Evolutionary conservation across 2,797 vertebrate genomes (phyloP).

Genomic region (Dromococcyx pavoninus): DNA sequence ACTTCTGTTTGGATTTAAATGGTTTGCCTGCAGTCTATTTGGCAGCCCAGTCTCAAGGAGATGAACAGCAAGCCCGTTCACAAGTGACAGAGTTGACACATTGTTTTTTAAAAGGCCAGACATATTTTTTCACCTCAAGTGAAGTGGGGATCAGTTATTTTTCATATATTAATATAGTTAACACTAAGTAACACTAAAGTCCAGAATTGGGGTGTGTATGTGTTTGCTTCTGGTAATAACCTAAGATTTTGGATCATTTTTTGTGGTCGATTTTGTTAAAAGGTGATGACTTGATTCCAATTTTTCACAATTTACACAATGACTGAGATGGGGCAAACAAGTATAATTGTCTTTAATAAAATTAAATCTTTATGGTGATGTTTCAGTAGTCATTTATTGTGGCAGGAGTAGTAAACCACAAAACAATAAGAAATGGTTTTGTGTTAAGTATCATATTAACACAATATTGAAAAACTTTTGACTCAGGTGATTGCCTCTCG

Average conservation of each 20-base stretch:
- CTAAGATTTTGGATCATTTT: neutral
- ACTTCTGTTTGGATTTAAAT: neutral
- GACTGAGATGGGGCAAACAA: neutral
- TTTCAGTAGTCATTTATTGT: neutral
- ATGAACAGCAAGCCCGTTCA: neutral
- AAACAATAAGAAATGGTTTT: neutral
- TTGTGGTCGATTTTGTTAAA: neutral
- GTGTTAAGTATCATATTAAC: neutral
- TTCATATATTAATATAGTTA: neutral
- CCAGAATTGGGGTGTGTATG: accelerated
- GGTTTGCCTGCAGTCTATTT: neutral
- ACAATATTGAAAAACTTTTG: neutral
- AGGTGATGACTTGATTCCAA: neutral
- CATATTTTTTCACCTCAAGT: neutral
- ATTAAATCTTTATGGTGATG: neutral
- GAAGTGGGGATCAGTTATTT: neutral
- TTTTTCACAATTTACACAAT: neutral
- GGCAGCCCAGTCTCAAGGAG: neutral
- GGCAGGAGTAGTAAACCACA: neutral
- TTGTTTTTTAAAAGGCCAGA: neutral
- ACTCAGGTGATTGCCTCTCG: neutral
- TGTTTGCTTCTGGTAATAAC: neutral
- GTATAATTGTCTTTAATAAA: neutral
- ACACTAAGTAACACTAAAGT: neutral
- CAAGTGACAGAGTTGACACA: neutral